Evolutionary conservation across 2,888 invertebrate species (phyloP), one percentile per base, ranked within the genome.

Genomic region (Parochlus steinenii): DNA sequence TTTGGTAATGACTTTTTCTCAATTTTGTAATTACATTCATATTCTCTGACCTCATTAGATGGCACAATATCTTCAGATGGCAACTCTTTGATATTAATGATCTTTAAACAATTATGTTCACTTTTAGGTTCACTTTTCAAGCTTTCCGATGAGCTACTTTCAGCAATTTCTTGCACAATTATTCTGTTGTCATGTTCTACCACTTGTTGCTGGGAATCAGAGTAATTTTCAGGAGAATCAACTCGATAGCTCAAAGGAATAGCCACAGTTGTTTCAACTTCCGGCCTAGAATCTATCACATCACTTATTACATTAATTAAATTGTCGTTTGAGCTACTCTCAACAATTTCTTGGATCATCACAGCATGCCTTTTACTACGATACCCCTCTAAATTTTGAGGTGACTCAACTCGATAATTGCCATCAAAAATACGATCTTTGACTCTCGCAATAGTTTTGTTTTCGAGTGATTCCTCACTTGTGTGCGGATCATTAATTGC

Each of bases 361-460:
- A 36, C 30, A 12, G 36, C 36, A 25, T 17, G 18, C 19, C 33
- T 31, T 18, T 39, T 40, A 17, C 32, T 31, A 27, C 26, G 33
- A 41, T 26, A 29, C 41, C 37, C 25, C 36, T 27, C 36, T 36
- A 10, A 24, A 39, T 29, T 16, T 39, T 43, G 41, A 4, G 58
- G 58, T 3, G 56, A 60, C 40, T 59, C 56, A 2, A 60, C 60
- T 25, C 51, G 46, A 36, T 60, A 60, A 23, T 33, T 38, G 23
- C 33, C 33, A 31, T 47, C 46, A 12, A 29, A 18, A 10, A 15
- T 17, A 5, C 18, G 17, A 15, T 15, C 11, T 25, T 27, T 24
- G n/a, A n/a, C n/a, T n/a, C n/a, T n/a, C n/a, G n/a, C n/a, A n/a
- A n/a, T n/a, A n/a, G n/a, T n/a, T n/a, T n/a, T n/a, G n/a, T n/a